phyloP scores from a whole-genome alignment of 2,113 vertebrate genomes.

The Ammodytes dubius region DNA sequence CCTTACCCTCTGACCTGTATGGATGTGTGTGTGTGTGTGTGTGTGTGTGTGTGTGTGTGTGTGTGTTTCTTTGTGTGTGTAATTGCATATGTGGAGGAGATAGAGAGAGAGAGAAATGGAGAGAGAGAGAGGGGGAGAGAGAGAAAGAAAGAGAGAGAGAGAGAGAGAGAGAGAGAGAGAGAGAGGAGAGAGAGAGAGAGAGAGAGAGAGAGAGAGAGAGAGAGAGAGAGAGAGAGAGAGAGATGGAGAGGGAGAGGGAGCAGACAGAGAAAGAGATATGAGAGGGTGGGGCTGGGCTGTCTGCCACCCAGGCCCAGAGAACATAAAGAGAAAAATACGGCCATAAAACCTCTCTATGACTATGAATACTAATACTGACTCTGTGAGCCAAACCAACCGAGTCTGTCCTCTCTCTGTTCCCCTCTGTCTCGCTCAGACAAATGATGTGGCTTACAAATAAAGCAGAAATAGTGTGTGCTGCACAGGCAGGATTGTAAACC shows the following conservation, averaged over 20 bases:
- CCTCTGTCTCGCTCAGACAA: slow-evolving; percentile 52
- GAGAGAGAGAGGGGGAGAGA: slow-evolving; percentile 56
- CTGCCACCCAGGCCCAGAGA: slow-evolving; percentile 76
- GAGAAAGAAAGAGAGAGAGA: too few relatives aligned
- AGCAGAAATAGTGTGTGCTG: slow-evolving; percentile 25
- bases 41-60: slow-evolving; percentile 20
- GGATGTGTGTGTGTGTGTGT: slow-evolving; percentile 30
- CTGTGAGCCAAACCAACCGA: slow-evolving; percentile 61
- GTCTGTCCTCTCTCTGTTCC: slow-evolving; percentile 57
- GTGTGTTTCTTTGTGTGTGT: slow-evolving; percentile 31
- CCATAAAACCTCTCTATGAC: slow-evolving; percentile 80
- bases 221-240: slow-evolving; percentile 48
- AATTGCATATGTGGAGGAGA: slow-evolving; percentile 56
- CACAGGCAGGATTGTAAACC: slow-evolving; percentile 33
- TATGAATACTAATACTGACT: slow-evolving; percentile 82
- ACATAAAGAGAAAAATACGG: slow-evolving; percentile 83
- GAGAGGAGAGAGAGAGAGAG: slow-evolving; percentile 51
- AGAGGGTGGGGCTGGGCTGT: slow-evolving; percentile 76
- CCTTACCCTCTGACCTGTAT: slow-evolving; percentile 62
- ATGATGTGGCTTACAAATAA: slow-evolving; percentile 52
- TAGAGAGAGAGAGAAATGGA: slow-evolving; percentile 41
- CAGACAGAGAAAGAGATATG: slow-evolving; percentile 71
- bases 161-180: slow-evolving; percentile 62
- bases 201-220: slow-evolving; percentile 38
- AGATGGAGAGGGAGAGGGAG: slow-evolving; percentile 40